phyloP scores from a whole-genome alignment of 2,113 vertebrate genomes.

The Bettongia penicillata region DNA sequence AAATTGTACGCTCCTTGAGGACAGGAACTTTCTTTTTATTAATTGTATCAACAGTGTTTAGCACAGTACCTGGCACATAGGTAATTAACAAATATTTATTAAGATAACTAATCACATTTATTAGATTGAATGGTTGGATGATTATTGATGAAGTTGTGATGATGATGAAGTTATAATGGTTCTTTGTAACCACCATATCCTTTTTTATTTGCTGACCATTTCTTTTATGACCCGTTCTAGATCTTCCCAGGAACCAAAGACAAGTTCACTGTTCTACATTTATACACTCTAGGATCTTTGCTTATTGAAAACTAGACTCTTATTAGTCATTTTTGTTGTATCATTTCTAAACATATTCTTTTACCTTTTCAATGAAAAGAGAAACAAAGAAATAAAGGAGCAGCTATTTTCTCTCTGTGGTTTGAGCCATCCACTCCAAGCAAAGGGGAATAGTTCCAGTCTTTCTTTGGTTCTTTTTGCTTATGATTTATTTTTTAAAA shows the following conservation, averaged over 20 bases:
- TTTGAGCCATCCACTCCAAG: background rate
- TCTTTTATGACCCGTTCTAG: background rate
- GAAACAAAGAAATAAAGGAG: background rate
- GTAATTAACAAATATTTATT: background rate
- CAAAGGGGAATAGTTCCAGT: background rate
- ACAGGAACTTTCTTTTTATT: background rate
- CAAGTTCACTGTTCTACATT: background rate
- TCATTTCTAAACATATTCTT: background rate
- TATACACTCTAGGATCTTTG: background rate
- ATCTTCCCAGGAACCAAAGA: background rate
- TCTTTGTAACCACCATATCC: background rate
- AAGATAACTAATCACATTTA: background rate
- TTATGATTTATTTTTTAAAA: background rate
- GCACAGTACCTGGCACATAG: too few relatives aligned
- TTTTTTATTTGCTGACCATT: background rate
- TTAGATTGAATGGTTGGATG: background rate
- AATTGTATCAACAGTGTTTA: background rate
- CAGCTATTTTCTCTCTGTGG: background rate
- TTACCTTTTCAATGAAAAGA: background rate
- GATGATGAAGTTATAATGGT: too few relatives aligned
- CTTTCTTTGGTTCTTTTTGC: background rate
- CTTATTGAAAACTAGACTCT: background rate
- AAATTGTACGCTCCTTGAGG: background rate
- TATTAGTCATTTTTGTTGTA: background rate
- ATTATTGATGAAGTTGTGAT: too few relatives aligned